These are phyloP conservation scores for Papilio xuthus DNA, from an alignment of 1,140 invertebrate species.

Conservation along the genomic window DNA sequence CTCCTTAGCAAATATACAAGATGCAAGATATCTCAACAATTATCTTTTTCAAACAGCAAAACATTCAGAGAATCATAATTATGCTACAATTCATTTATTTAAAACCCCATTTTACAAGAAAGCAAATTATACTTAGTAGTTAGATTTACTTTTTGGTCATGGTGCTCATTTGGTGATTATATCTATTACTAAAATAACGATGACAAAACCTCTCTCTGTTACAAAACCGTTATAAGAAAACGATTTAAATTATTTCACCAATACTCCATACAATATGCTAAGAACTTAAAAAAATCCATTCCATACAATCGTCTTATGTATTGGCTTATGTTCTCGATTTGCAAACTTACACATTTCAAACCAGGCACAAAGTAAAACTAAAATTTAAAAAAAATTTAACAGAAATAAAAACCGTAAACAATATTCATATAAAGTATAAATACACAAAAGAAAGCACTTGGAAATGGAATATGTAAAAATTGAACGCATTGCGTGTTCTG, in stretches of 20 bases:
- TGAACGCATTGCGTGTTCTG: conserved; percentile 27
- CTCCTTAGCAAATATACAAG: neutral
- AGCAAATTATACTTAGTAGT: too few species aligned
- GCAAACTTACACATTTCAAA: neutral
- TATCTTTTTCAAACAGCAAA: neutral
- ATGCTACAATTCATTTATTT: too few species aligned
- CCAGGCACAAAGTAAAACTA: neutral
- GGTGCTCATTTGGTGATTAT: too few species aligned
- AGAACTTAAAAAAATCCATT: neutral
- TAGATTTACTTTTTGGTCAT: too few species aligned
- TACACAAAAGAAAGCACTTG: conserved; percentile 21
- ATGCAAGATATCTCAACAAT: neutral
- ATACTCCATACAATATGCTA: too few species aligned
- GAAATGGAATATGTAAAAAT: neutral
- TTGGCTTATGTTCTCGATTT: neutral
- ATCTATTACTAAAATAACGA: too few species aligned
- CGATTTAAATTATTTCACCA: too few species aligned
- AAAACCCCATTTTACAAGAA: too few species aligned
- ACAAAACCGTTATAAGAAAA: too few species aligned
- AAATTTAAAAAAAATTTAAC: neutral
- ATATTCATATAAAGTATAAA: neutral
- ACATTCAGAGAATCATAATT: too few species aligned
- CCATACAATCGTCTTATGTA: neutral
- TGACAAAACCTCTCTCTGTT: too few species aligned
- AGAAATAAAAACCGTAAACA: neutral